Evolutionary conservation across 2,113 vertebrate species (phyloP).

Genomic region (Rhizomys pruinosus): DNA sequence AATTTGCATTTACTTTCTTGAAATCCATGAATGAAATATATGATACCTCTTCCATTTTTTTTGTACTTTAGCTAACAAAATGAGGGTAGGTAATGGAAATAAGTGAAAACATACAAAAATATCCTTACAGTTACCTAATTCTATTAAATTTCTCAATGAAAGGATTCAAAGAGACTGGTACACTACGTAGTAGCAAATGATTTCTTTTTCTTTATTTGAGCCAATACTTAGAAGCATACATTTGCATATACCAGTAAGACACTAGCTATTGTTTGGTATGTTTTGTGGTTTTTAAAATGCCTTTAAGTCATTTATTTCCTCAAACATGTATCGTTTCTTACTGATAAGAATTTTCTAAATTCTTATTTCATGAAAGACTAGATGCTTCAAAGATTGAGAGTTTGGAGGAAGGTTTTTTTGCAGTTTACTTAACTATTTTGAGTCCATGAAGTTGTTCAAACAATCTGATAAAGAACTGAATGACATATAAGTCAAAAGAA

Average conservation of each 20-base stretch:
- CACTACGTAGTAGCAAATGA: background rate
- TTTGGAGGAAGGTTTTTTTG: background rate
- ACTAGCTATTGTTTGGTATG: background rate
- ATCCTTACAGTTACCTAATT: background rate
- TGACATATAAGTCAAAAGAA: background rate
- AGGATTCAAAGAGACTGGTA: background rate
- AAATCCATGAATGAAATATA: background rate
- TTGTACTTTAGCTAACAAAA: constrained; percentile 29
- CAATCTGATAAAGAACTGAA: background rate
- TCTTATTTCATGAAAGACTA: background rate
- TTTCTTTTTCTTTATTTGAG: background rate
- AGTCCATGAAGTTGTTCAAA: background rate
- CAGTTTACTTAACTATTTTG: background rate
- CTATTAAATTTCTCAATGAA: background rate
- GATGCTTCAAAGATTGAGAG: background rate
- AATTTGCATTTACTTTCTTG: background rate
- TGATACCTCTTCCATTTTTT: background rate
- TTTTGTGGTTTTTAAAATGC: background rate
- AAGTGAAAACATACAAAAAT: background rate
- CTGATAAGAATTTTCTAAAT: background rate
- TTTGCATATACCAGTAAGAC: background rate
- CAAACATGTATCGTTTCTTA: background rate
- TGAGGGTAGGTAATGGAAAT: background rate
- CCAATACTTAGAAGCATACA: background rate
- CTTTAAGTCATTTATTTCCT: background rate